Conservation (phyloP, 2,113 vertebrate genomes). For the Salminus brasiliensis region DNA sequence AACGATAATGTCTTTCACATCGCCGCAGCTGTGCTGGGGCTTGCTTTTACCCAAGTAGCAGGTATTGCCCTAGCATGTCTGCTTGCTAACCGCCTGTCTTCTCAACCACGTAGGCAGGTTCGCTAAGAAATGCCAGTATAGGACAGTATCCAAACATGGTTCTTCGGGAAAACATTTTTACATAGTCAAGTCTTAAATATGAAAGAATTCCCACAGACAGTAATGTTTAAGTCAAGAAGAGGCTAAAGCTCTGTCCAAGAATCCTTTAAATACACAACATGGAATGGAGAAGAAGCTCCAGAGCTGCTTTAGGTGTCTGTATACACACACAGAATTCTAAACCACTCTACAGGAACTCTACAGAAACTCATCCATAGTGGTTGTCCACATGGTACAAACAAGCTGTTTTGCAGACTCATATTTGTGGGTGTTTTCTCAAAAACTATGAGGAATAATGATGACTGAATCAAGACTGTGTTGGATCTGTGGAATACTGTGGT, state of each 20-base stretch:
- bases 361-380: no score
- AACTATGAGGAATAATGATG: not conserved
- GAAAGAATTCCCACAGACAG: not conserved
- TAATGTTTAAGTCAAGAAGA: not conserved
- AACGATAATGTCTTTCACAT: slow-evolving; percentile 84
- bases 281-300: not conserved
- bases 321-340: not conserved
- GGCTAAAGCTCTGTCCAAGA: not conserved
- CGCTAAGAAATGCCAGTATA: slow-evolving; percentile 21
- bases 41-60: slow-evolving; percentile 79
- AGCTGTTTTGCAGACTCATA: not conserved
- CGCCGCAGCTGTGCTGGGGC: slow-evolving; percentile 79
- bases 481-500: no score
- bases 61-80: slow-evolving; percentile 82
- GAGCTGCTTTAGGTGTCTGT: not conserved
- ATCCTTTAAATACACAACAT: not conserved
- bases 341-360: not conserved
- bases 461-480: not conserved
- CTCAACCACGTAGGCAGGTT: slow-evolving; percentile 61
- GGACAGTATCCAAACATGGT: no score
- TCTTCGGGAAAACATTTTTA: no score
- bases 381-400: not conserved
- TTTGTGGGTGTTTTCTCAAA: not conserved
- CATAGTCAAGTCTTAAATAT: no score
- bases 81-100: slow-evolving; percentile 76